Evolutionary conservation across 2,888 invertebrate genomes (phyloP), one percentile per base, ranked within the genome.

Genomic region (Deilephila elpenor): DNA sequence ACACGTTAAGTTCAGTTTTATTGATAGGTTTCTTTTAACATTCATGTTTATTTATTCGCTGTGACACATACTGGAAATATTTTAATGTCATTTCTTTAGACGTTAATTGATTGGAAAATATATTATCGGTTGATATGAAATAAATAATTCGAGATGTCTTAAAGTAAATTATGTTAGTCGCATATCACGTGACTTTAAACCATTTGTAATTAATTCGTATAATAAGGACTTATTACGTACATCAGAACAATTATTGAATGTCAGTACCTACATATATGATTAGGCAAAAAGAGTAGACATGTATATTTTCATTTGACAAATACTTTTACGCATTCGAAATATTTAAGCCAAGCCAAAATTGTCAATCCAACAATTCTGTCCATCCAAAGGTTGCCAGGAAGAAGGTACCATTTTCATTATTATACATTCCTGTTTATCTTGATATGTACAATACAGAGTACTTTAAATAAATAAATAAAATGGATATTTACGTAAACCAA

Each of bases 11-110:
- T 92, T 93, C 91, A 86, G 86, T 93, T 94, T 93, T 94, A 94
- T 94, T 93, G 94, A 93, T 94, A 93, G 93, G 91, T 89, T 90
- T 91, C 92, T 92, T 92, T 93, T 92, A 90, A 89, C 90, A 89
- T 90, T 89, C 87, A 88, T 88, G 86, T 86, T 87, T 86, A 86
- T 89, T 88, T 84, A 84, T 86, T 84, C 76, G 84, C 84, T 81
- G 79, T 82, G 84, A 78, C 75, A 75, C 78, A 84, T 83, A 83
- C 79, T 67, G 59, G 84, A 83, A 81, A 87, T 87, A 75, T 83
- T 85, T 82, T 78, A 83, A 86, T 86, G 84, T 64, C 72, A 61
- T 5, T 67, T 17, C 51, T 44, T 44, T 67, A 67, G 51, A 67
- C 44, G 44, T 20, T 67, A 74, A 62, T 75, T 61, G 73, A 73